Evolutionary conservation across 2,113 vertebrate species (phyloP).

Genomic region (Notechis scutatus): DNA sequence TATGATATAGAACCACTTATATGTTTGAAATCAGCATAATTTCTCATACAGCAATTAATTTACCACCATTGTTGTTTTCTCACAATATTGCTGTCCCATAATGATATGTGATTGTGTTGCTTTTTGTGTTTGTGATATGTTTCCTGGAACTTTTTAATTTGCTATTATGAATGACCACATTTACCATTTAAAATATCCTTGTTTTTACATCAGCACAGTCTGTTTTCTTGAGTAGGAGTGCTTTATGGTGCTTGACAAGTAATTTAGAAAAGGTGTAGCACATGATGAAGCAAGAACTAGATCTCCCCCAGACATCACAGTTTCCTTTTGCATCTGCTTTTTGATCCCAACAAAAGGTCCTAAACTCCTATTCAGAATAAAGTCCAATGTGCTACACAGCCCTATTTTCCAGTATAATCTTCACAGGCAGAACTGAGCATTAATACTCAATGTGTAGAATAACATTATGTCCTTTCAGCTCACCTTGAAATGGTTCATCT

Average conservation of each 20-base stretch:
- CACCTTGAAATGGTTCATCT: background rate
- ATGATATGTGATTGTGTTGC: background rate
- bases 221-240: background rate
- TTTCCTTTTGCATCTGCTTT: background rate
- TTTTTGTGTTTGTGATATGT: background rate
- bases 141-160: background rate
- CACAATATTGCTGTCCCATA: background rate
- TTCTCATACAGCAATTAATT: slow-evolving; percentile 6
- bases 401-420: background rate
- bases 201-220: background rate
- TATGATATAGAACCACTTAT: slow-evolving; percentile 9
- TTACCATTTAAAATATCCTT: background rate
- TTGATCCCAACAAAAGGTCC: background rate
- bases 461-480: slow-evolving; percentile 13
- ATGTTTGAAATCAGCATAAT: slow-evolving; percentile 25
- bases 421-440: background rate
- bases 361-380: background rate
- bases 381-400: background rate
- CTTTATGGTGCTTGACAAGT: background rate
- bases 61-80: background rate
- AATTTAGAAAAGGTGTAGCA: background rate
- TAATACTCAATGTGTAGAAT: background rate
- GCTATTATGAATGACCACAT: background rate
- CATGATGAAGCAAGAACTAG: background rate
- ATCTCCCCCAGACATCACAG: background rate